Percentiles rank a stretch among this genome's conserved stretches.
These are phyloP conservation scores for Margarornis squamiger DNA, from an alignment of 2,797 vertebrate species.

Conservation along the genomic window DNA sequence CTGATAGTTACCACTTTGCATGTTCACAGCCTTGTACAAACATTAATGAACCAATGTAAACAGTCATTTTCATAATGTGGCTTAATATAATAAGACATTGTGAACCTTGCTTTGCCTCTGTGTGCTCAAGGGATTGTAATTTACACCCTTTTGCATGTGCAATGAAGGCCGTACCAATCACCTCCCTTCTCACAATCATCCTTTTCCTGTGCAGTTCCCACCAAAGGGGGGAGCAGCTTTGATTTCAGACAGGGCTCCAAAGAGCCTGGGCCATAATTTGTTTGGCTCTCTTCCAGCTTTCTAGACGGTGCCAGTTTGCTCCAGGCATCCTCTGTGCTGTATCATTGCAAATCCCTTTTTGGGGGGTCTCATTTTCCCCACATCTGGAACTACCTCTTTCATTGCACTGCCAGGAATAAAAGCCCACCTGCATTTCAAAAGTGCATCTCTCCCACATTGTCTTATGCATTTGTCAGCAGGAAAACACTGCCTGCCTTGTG, in stretches of 20 bases:
- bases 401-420: background rate
- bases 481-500: background rate
- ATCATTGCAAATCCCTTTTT: background rate
- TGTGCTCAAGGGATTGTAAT: conserved; percentile 14
- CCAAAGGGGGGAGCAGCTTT: background rate
- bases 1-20: background rate
- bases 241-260: background rate
- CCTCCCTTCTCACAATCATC: background rate
- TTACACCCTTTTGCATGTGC: background rate
- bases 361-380: background rate
- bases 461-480: background rate
- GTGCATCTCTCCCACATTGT: background rate
- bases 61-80: conserved; percentile 25
- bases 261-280: background rate
- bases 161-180: background rate
- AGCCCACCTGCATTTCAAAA: background rate
- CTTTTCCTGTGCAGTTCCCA: background rate
- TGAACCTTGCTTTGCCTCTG: conserved; percentile 4
- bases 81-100: background rate
- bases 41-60: conserved; percentile 8
- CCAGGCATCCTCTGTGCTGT: background rate
- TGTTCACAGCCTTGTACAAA: background rate
- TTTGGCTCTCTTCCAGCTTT: background rate
- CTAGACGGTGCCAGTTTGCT: background rate
- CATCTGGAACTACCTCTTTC: background rate